Evolutionary conservation across 2,113 vertebrate species (phyloP).

Genomic region (Pao palembangensis): DNA sequence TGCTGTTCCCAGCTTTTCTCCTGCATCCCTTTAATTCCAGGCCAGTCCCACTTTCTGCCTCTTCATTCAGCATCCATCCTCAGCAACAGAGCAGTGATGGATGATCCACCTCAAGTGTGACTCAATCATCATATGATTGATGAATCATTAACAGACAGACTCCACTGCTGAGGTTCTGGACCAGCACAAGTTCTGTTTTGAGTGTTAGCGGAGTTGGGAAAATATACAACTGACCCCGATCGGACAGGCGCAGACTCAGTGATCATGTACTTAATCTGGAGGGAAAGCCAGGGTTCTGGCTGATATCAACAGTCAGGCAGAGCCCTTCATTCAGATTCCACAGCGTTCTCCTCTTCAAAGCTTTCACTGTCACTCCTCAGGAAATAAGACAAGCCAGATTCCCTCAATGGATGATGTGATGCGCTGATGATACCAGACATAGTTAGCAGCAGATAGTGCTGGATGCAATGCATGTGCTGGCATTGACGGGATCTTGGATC

Average conservation of each 20-base stretch:
- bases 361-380: constrained; percentile 31
- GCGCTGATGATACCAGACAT: too few relatives aligned
- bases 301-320: constrained; percentile 62
- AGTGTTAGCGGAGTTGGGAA: neutral
- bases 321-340: constrained; percentile 54
- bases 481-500: too few relatives aligned
- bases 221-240: constrained; percentile 4
- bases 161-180: constrained; percentile 3
- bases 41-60: constrained; percentile 41
- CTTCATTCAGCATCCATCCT: constrained; percentile 1
- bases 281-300: constrained; percentile 33
- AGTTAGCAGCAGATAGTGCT: too few relatives aligned
- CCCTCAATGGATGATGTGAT: neutral
- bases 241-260: constrained; percentile 7
- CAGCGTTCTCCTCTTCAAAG: constrained; percentile 17
- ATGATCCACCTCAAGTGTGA: constrained; percentile 3
- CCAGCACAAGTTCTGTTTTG: constrained; percentile 9
- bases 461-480: too few relatives aligned
- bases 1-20: constrained; percentile 1
- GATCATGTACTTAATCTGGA: constrained; percentile 56
- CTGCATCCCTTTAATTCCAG: constrained; percentile 41
- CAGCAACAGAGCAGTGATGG: neutral
- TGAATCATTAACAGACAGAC: constrained; percentile 16
- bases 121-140: constrained; percentile 12
- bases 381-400: constrained; percentile 17